phyloP scores from a whole-genome alignment of 2,888 invertebrate genomes.

The Timema cristinae region DNA sequence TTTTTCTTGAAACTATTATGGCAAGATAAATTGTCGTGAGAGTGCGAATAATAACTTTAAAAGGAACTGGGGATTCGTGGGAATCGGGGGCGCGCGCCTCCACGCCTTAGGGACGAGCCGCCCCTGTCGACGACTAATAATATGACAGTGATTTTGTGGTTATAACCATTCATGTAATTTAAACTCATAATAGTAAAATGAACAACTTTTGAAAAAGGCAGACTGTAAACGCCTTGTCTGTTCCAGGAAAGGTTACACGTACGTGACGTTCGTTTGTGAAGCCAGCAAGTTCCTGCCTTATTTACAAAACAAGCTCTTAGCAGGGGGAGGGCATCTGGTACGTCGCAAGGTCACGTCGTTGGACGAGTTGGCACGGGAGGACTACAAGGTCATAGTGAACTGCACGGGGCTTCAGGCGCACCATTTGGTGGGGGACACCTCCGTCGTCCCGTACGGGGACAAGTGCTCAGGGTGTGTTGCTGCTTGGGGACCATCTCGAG shows the following conservation, averaged over 20 bases:
- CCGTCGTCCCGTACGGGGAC: constrained; percentile 69
- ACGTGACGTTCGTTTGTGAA: constrained; percentile 65
- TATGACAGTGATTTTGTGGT: too few species aligned
- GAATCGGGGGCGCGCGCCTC: too few species aligned
- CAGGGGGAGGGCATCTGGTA: constrained; percentile 55
- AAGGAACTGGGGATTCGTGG: too few species aligned
- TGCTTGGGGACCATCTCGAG: too few species aligned
- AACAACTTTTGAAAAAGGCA: neutral
- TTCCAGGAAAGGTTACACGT: constrained; percentile 58
- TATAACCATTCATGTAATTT: too few species aligned
- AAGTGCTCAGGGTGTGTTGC: constrained; percentile 57
- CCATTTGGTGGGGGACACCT: constrained; percentile 57
- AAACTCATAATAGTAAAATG: too few species aligned
- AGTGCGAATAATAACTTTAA: too few species aligned
- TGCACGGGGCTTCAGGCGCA: constrained; percentile 70
- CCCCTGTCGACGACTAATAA: too few species aligned
- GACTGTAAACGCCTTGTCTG: neutral
- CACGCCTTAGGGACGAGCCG: too few species aligned
- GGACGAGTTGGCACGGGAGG: constrained; percentile 46
- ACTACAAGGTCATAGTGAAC: constrained; percentile 70
- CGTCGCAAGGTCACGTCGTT: constrained; percentile 51
- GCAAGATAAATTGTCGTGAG: too few species aligned
- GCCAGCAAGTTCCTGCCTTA: constrained; percentile 62
- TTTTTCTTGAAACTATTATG: too few species aligned
- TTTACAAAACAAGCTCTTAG: constrained; percentile 57